A percentile compares a stretch with the other conserved stretches of the same genome.
Conservation (phyloP, 2,888 invertebrate species). For the Apeira syringaria region DNA sequence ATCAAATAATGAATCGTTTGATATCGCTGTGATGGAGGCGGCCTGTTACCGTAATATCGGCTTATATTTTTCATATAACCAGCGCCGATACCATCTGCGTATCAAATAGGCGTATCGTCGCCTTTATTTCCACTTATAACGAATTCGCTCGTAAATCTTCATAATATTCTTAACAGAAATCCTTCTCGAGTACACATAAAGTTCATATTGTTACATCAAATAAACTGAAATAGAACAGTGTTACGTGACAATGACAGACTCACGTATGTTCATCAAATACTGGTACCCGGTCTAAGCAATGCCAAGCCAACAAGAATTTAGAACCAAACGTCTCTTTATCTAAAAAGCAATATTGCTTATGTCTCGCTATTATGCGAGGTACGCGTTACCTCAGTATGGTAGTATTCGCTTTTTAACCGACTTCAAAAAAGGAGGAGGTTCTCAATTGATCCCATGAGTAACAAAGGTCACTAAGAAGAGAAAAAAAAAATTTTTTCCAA, state of each 20-base stretch:
- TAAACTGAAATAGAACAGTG: conserved; percentile 61
- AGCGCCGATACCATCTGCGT: conserved; percentile 38
- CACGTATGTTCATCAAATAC: too few relatives aligned
- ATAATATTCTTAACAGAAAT: conserved; percentile 59
- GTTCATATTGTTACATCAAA: conserved; percentile 59
- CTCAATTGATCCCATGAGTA: too few relatives aligned
- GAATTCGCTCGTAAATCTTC: conserved; percentile 53
- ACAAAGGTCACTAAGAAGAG: too few relatives aligned
- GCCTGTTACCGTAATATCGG: conserved; percentile 20
- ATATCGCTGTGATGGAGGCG: conserved; percentile 20
- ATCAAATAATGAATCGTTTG: conserved; percentile 22
- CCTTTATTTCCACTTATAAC: conserved; percentile 36
- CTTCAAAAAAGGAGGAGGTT: too few relatives aligned
- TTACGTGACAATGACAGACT: conserved; percentile 43
- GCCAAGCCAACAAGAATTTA: too few relatives aligned
- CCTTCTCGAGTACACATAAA: conserved; percentile 54
- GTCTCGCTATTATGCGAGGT: too few relatives aligned
- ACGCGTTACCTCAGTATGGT: too few relatives aligned
- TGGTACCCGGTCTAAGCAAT: too few relatives aligned
- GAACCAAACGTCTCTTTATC: too few relatives aligned
- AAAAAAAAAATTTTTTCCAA: too few relatives aligned
- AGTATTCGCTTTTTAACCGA: too few relatives aligned
- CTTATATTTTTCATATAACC: conserved; percentile 30
- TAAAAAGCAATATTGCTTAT: too few relatives aligned
- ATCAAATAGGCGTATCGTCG: conserved; percentile 42